A percentile compares a stretch with the other conserved stretches of the same genome.
Evolutionary conservation across 2,888 invertebrate species (phyloP).

Genomic region (Parascotia fuliginaria): DNA sequence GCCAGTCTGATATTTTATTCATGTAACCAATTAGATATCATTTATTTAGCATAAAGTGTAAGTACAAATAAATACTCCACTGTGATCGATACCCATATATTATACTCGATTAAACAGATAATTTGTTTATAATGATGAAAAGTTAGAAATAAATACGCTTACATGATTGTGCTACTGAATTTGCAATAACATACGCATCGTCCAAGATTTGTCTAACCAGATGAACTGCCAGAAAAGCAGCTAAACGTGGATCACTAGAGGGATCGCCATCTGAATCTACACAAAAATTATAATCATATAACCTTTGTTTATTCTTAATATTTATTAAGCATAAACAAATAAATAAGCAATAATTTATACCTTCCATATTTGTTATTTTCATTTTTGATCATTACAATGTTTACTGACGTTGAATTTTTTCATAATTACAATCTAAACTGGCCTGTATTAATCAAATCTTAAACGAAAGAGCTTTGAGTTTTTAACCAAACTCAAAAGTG

Average conservation of each 20-base stretch:
- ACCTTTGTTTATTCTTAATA: not conserved
- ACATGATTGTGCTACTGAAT: constrained; percentile 67
- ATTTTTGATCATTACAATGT: constrained; percentile 5
- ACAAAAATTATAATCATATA: constrained; percentile 4
- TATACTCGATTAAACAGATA: too few species aligned
- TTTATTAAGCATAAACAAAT: constrained; percentile 16
- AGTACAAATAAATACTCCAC: too few species aligned
- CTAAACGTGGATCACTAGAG: constrained; percentile 51
- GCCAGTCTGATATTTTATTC: too few species aligned
- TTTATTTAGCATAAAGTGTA: too few species aligned
- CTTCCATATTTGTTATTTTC: constrained; percentile 64
- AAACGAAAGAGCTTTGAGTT: too few species aligned
- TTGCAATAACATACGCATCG: constrained; percentile 70
- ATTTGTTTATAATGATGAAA: not conserved
- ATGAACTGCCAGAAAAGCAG: constrained; percentile 64
- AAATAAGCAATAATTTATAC: constrained; percentile 36
- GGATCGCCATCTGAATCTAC: constrained; percentile 49
- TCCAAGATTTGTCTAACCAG: constrained; percentile 73
- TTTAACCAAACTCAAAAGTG: too few species aligned
- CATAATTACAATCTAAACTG: not conserved
- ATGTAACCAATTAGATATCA: too few species aligned
- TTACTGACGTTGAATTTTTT: constrained; percentile 5
- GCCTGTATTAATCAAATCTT: constrained; percentile 1
- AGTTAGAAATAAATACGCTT: not conserved
- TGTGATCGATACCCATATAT: too few species aligned